Conservation (phyloP, 2,113 vertebrate species). For the Syrmaticus mikado region DNA sequence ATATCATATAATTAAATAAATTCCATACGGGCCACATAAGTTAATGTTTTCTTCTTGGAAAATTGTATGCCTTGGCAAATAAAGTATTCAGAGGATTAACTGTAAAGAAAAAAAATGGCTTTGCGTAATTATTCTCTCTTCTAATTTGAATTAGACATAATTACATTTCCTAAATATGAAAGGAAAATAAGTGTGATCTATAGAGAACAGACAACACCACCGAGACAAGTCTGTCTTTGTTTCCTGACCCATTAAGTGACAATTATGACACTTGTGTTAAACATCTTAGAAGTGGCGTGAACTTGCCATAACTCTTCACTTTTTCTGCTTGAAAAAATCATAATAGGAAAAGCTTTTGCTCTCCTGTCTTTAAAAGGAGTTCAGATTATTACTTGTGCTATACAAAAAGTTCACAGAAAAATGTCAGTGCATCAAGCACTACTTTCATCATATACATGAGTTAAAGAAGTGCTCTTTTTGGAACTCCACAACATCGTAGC, state of each 20-base stretch:
- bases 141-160: conserved; percentile 73
- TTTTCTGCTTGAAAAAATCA: conserved; percentile 69
- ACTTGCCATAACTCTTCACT: conserved; percentile 65
- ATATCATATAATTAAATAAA: conserved; percentile 60
- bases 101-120: conserved; percentile 41
- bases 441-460: background rate
- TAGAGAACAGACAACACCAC: conserved; percentile 55
- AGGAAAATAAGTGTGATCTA: conserved; percentile 76
- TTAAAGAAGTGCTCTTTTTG: background rate
- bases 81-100: conserved; percentile 60
- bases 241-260: conserved; percentile 76
- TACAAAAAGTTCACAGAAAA: conserved; percentile 23
- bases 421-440: background rate
- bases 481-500: background rate
- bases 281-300: conserved; percentile 71
- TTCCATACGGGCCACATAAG: conserved; percentile 1
- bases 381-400: conserved; percentile 4
- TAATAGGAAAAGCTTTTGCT: conserved; percentile 31
- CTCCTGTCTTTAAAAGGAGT: conserved; percentile 20
- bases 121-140: conserved; percentile 53
- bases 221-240: conserved; percentile 75
- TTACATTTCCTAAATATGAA: conserved; percentile 76
- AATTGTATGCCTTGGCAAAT: conserved; percentile 52
- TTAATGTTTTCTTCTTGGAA: conserved; percentile 51
- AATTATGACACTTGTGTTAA: conserved; percentile 76